Percentiles rank a stretch among this genome's conserved stretches.
phyloP scores from a whole-genome alignment of 2,888 invertebrate species.

The Anthrax anthrax region DNA sequence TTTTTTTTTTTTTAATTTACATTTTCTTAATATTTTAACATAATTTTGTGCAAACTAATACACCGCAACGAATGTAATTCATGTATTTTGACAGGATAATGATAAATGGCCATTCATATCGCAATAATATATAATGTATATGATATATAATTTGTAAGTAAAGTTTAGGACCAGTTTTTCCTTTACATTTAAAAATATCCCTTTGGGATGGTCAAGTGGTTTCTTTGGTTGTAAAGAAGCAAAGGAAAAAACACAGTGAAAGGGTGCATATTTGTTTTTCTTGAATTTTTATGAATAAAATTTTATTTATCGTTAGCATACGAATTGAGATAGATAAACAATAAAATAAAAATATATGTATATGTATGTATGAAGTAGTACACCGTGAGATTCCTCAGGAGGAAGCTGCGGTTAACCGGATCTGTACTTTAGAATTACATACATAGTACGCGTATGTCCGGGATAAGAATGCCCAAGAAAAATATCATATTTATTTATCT shows the following conservation, averaged over 20 bases:
- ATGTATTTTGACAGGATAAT: conserved; percentile 7
- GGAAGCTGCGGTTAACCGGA: conserved; percentile 7
- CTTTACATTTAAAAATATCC: background rate
- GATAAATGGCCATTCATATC: conserved; percentile 2
- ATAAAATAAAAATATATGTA: too few relatives aligned
- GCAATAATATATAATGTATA: too few relatives aligned
- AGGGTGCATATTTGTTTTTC: conserved; percentile 5
- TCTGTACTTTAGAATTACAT: conserved; percentile 5
- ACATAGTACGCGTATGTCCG: too few relatives aligned
- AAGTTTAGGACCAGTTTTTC: conserved; percentile 5
- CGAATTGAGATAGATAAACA: too few relatives aligned
- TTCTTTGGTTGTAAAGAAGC: background rate
- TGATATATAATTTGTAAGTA: conserved; percentile 6
- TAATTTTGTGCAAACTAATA: conserved; percentile 4
- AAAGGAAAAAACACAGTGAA: background rate
- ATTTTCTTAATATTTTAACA: too few relatives aligned
- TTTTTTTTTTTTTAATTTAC: too few relatives aligned
- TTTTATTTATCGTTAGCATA: too few relatives aligned
- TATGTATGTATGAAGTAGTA: background rate
- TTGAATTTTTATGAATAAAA: too few relatives aligned
- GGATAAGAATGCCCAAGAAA: conserved; percentile 4
- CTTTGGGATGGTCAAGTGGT: conserved; percentile 7
- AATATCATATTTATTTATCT: conserved; percentile 4
- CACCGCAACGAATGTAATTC: conserved; percentile 7
- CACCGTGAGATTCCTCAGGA: conserved; percentile 1